Conservation (phyloP, 2,113 vertebrate species). For the Pao palembangensis region DNA sequence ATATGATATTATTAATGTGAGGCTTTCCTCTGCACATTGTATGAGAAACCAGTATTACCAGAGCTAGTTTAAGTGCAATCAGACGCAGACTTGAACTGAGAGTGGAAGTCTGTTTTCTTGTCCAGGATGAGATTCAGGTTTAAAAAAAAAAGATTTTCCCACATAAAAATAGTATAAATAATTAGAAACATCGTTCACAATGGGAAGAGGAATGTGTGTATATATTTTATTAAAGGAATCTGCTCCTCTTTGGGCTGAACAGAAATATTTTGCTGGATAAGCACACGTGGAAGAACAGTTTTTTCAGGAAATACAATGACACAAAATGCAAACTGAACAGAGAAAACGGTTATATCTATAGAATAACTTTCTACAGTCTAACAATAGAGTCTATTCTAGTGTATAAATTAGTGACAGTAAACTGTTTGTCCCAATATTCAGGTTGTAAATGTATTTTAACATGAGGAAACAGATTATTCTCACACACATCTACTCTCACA, state of each 20-base stretch:
- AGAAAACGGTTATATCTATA: slow-evolving; percentile 66
- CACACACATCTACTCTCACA: slow-evolving; percentile 37
- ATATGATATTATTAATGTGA: slow-evolving; percentile 79
- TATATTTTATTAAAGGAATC: slow-evolving; percentile 74
- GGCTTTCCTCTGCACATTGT: slow-evolving; percentile 85
- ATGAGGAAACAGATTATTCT: slow-evolving; percentile 52
- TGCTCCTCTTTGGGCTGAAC: slow-evolving; percentile 63
- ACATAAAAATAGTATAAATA: slow-evolving; percentile 65
- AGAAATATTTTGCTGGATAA: slow-evolving; percentile 75
- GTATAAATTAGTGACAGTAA: slow-evolving; percentile 72
- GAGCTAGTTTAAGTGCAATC: slow-evolving; percentile 89
- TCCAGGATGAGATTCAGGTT: slow-evolving; percentile 83
- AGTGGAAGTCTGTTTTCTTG: slow-evolving; percentile 77
- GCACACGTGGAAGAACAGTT: slow-evolving; percentile 69
- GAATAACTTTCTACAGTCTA: slow-evolving; percentile 71
- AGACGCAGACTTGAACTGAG: slow-evolving; percentile 78
- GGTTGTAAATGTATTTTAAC: slow-evolving; percentile 74
- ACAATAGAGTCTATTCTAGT: slow-evolving; percentile 72
- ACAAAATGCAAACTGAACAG: slow-evolving; percentile 66
- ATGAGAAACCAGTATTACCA: slow-evolving; percentile 90
- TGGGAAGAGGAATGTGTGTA: slow-evolving; percentile 73
- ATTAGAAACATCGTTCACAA: slow-evolving; percentile 58
- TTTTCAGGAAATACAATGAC: slow-evolving; percentile 69
- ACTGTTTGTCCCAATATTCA: slow-evolving; percentile 73
- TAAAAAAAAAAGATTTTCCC: slow-evolving; percentile 45